A percentile compares a stretch with the other conserved stretches of the same genome.
Evolutionary conservation across 2,113 vertebrate genomes (phyloP).

Genomic region (Clarias batrachus): DNA sequence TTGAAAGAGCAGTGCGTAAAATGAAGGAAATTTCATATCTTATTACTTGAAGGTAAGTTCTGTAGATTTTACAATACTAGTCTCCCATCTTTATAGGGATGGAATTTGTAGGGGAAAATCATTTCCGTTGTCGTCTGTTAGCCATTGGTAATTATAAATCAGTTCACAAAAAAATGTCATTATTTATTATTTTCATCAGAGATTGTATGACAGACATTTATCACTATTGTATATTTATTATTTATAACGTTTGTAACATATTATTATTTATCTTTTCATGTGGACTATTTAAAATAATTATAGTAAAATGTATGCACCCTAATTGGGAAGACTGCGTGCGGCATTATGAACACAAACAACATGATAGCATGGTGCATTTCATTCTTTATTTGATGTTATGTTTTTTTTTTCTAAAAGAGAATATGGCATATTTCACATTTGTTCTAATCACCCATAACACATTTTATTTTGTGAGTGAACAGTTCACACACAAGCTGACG

Average conservation of each 20-base stretch:
- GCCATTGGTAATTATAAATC: slow-evolving; percentile 61
- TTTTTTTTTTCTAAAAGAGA: slow-evolving; percentile 78
- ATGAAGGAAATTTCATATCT: slow-evolving; percentile 76
- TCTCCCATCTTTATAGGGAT: slow-evolving; percentile 78
- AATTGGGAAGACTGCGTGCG: slow-evolving; percentile 77
- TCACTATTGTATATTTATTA: slow-evolving; percentile 92
- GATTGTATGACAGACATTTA: slow-evolving; percentile 79
- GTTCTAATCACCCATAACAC: slow-evolving; percentile 65
- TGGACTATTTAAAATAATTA: slow-evolving; percentile 90
- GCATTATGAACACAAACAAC: slow-evolving; percentile 82
- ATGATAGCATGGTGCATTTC: slow-evolving; percentile 75
- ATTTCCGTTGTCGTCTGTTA: slow-evolving; percentile 58
- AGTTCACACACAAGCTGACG: slow-evolving; percentile 70
- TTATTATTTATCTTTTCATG: slow-evolving; percentile 92
- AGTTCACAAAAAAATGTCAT: slow-evolving; percentile 75
- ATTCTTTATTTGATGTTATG: background rate
- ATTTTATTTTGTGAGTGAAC: slow-evolving; percentile 70
- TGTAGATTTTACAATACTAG: slow-evolving; percentile 79
- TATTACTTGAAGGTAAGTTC: slow-evolving; percentile 96
- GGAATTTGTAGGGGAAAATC: slow-evolving; percentile 67
- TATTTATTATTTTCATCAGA: slow-evolving; percentile 86
- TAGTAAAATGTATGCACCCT: slow-evolving; percentile 83
- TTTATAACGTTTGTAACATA: slow-evolving; percentile 94
- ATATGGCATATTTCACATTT: slow-evolving; percentile 69
- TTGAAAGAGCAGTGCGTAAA: slow-evolving; percentile 85